These are phyloP conservation scores for Oxystoma pomonae DNA, from an alignment of 2,888 invertebrate species.

Conservation along the genomic window DNA sequence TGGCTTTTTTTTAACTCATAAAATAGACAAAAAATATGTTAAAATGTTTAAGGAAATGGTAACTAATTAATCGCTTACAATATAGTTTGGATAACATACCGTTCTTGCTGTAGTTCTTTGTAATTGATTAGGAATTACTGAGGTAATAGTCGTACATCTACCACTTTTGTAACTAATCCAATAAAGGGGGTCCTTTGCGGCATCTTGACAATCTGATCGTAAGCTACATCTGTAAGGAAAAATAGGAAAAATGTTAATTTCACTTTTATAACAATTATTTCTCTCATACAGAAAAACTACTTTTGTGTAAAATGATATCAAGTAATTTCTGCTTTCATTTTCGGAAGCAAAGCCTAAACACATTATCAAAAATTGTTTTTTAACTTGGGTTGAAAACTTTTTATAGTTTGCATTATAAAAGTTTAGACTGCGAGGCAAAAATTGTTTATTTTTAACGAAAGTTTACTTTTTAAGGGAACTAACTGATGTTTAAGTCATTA, in stretches of 20 bases:
- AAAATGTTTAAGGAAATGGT: no score
- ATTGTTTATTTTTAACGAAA: not conserved
- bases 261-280: no score
- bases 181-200: slow-evolving; percentile 86
- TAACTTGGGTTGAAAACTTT: not conserved
- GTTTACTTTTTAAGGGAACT: not conserved
- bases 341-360: not conserved
- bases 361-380: not conserved
- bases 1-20: no score
- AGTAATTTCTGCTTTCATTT: no score
- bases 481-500: no score
- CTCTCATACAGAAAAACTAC: no score
- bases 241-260: no score
- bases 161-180: slow-evolving; percentile 97
- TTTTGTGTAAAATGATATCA: no score
- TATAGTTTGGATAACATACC: no score
- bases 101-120: slow-evolving; percentile 92
- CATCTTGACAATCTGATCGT: slow-evolving; percentile 86
- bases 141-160: slow-evolving; percentile 93
- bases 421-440: not conserved
- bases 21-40: no score
- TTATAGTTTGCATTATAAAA: not conserved
- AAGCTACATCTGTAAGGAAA: slow-evolving; percentile 67
- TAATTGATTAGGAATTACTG: slow-evolving; percentile 84
- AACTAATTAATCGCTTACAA: no score